Conservation (phyloP, 2,113 vertebrate genomes). For the Chionodraco myersi region DNA sequence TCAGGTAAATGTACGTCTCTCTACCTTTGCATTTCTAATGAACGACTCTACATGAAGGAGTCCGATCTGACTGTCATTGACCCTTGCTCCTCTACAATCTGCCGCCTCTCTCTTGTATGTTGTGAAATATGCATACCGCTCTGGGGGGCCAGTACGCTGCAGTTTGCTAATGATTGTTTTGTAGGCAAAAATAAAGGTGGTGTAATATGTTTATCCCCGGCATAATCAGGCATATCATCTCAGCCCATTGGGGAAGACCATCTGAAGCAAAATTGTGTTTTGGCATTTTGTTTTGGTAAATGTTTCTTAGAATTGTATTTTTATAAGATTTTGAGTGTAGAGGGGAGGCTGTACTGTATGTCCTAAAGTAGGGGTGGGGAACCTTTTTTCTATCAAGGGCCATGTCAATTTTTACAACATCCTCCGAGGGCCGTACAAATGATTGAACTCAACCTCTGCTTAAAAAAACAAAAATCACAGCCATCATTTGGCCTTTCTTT, state of each 20-base stretch:
- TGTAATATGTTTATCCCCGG: slow-evolving; percentile 6
- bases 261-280: neutral
- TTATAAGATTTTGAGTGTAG: neutral
- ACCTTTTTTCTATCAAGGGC: too few species aligned
- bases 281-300: too few species aligned
- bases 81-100: slow-evolving; percentile 35
- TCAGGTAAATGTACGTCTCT: neutral
- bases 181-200: slow-evolving; percentile 34
- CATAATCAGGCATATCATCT: slow-evolving; percentile 15
- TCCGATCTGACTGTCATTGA: slow-evolving; percentile 31
- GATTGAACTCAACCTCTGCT: too few species aligned
- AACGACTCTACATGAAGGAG: slow-evolving; percentile 14
- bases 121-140: slow-evolving; percentile 64
- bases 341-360: neutral
- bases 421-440: too few species aligned
- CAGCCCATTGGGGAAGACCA: neutral
- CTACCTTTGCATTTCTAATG: slow-evolving; percentile 9
- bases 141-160: slow-evolving; percentile 20
- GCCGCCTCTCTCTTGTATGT: slow-evolving; percentile 18
- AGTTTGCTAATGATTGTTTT: slow-evolving; percentile 54
- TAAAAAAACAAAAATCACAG: too few species aligned
- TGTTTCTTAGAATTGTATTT: neutral
- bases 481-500: too few species aligned
- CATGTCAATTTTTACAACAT: too few species aligned
- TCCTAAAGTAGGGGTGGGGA: neutral